phyloP scores from a whole-genome alignment of 2,113 vertebrate species.

The Vulpes lagopus region DNA sequence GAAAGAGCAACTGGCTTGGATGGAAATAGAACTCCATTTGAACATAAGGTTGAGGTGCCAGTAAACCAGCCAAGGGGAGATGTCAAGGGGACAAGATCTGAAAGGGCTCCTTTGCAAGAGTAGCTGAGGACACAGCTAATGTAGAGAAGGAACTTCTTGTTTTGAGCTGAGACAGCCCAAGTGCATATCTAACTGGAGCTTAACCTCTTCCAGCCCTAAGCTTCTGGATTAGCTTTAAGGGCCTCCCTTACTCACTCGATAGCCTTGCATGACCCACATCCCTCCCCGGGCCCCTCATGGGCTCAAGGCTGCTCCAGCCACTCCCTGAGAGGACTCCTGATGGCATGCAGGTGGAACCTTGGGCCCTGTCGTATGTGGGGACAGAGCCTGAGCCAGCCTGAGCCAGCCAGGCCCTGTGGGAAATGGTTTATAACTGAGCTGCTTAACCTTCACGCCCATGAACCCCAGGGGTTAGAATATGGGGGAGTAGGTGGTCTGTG shows the following conservation, averaged over 20 bases:
- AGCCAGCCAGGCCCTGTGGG: neutral
- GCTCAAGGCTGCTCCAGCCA: neutral
- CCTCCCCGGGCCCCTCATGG: neutral
- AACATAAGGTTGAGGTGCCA: neutral
- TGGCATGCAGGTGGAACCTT: neutral
- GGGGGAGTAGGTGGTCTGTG: neutral
- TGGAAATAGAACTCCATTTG: neutral
- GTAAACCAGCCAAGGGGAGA: neutral
- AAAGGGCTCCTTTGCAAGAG: neutral
- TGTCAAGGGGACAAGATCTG: neutral
- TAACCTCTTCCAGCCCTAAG: slow-evolving; percentile 76
- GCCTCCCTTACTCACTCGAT: neutral
- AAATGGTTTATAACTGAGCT: neutral
- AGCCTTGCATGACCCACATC: slow-evolving; percentile 32
- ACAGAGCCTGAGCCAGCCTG: neutral
- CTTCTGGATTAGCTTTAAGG: slow-evolving; percentile 75
- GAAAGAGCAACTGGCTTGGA: neutral
- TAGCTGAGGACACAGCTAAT: slow-evolving; percentile 45
- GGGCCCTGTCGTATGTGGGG: neutral
- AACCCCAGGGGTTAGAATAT: neutral
- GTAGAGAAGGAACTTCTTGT: neutral
- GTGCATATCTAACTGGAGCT: slow-evolving; percentile 73
- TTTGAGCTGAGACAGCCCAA: slow-evolving; percentile 71
- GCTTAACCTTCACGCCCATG: neutral
- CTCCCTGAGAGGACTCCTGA: neutral